phyloP scores from a whole-genome alignment of 2,888 invertebrate genomes.

The Eupithecia subfuscata region DNA sequence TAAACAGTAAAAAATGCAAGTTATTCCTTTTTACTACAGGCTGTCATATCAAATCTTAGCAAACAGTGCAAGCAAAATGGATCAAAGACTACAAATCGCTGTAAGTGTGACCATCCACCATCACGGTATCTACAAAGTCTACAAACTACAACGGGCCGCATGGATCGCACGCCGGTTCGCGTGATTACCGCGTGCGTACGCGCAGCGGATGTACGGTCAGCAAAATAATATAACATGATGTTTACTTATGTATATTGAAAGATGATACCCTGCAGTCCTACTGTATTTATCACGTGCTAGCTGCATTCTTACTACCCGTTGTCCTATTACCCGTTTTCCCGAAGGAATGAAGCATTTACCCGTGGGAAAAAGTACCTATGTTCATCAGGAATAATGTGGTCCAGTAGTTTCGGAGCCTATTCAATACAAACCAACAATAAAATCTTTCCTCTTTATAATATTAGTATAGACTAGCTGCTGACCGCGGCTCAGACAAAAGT shows the following conservation, averaged over 20 bases:
- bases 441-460: too few species aligned
- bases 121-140: conserved; percentile 21
- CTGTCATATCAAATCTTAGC: background rate
- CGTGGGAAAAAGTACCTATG: too few species aligned
- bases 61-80: background rate
- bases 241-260: background rate
- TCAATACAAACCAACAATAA: too few species aligned
- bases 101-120: conserved; percentile 31
- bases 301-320: too few species aligned
- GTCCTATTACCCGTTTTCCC: too few species aligned
- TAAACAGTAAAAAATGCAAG: background rate
- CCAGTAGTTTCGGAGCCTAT: too few species aligned
- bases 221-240: conserved; percentile 32
- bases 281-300: background rate
- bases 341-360: too few species aligned
- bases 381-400: too few species aligned
- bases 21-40: background rate
- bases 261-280: background rate
- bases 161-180: conserved; percentile 49
- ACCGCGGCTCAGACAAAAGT: too few species aligned
- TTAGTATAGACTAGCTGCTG: too few species aligned
- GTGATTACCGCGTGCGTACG: conserved; percentile 53
- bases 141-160: conserved; percentile 40
- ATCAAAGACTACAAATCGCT: conserved; percentile 26
- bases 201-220: conserved; percentile 38